phyloP scores from a whole-genome alignment of 2,888 invertebrate species.

The Neoaliturus tenellus region DNA sequence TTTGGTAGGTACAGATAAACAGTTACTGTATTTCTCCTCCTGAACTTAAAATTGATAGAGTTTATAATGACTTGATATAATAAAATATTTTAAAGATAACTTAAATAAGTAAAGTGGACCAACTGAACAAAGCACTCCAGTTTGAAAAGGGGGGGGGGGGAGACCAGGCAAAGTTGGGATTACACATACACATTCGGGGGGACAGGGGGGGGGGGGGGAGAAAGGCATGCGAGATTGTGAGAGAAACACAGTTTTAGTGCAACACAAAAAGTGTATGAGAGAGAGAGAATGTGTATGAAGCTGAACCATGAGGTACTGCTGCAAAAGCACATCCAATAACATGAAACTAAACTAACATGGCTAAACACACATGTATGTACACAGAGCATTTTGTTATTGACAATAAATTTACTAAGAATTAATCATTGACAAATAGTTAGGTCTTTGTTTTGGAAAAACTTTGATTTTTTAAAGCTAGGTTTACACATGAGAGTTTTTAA shows the following conservation, averaged over 20 bases:
- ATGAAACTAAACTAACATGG: neutral
- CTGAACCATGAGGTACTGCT: neutral
- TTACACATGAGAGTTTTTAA: too few species aligned
- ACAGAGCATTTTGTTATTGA: neutral
- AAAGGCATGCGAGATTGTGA: neutral
- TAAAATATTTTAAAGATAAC: constrained; percentile 16
- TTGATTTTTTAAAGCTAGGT: too few species aligned
- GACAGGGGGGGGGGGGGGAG: constrained; percentile 41
- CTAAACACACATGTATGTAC: neutral
- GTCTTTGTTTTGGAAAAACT: too few species aligned
- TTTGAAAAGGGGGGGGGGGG: constrained; percentile 7
- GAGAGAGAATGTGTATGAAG: constrained; percentile 13
- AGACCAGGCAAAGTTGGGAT: constrained; percentile 34
- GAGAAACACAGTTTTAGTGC: constrained; percentile 51
- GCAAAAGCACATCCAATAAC: constrained; percentile 25
- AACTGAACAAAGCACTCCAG: constrained; percentile 57
- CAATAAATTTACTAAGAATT: too few species aligned
- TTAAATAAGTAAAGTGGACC: constrained; percentile 51
- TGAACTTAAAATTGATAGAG: too few species aligned
- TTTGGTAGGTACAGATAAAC: too few species aligned
- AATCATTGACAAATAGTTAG: too few species aligned
- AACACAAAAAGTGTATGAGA: constrained; percentile 55
- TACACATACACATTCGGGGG: constrained; percentile 44
- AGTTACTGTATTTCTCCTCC: too few species aligned
- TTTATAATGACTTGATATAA: too few species aligned